Conservation (phyloP, 2,797 vertebrate species). For the Xenopus petersii region DNA sequence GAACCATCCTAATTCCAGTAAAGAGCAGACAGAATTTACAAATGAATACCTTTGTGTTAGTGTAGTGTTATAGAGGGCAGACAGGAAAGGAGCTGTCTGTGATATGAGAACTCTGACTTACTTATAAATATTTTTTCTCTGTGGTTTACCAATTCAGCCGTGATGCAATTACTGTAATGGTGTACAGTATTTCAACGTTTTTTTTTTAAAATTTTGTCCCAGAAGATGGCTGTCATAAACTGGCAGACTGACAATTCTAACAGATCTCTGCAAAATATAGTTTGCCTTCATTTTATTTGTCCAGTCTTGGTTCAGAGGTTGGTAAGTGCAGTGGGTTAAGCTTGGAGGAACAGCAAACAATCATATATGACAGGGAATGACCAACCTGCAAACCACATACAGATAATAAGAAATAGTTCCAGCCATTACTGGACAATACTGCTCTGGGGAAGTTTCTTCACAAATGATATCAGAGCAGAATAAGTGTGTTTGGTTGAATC, state of each 20-base stretch:
- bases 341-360: no score
- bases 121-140: slow-evolving; percentile 44
- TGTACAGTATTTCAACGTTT: slow-evolving; percentile 12
- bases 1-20: slow-evolving; percentile 58
- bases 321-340: no score
- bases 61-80: slow-evolving; percentile 15
- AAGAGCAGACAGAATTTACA: slow-evolving; percentile 60
- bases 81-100: slow-evolving; percentile 56
- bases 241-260: slow-evolving; percentile 2
- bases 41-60: slow-evolving; percentile 59
- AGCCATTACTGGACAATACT: no score
- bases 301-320: no score
- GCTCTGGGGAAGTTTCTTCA: no score
- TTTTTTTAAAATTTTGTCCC: slow-evolving; percentile 18
- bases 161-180: slow-evolving; percentile 35
- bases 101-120: slow-evolving; percentile 50
- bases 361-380: no score
- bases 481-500: no score
- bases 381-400: no score
- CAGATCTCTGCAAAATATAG: slow-evolving; percentile 3
- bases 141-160: slow-evolving; percentile 39
- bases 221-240: slow-evolving; percentile 3
- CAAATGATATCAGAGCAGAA: no score
- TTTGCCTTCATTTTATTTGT: not conserved
- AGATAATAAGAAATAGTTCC: no score